Base-by-base conservation (phyloP, 2,113 vertebrate genomes). In the Aphyosemion australe region DNA sequence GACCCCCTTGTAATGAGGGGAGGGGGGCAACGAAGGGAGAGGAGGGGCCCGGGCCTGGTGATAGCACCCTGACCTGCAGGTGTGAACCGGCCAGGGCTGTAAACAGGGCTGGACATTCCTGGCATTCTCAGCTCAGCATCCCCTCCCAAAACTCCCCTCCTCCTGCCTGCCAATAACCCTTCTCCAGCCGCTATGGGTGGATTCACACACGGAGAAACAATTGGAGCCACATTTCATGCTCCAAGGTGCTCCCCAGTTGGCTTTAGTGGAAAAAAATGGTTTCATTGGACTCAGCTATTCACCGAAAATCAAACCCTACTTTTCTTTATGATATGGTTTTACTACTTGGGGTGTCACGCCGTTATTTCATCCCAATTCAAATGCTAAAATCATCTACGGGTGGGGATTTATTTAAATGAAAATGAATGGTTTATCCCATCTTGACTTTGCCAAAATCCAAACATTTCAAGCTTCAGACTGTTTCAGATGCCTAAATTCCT, bases 1-100 rank as follows among this genome's bases (percentile, higher is more conserved):
- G 93, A 93, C 91, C 93, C 92, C 88, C 84, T 88, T 93, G 93
- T 93, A 93, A 93, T 93, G 91, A 93, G 89, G 83, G 87, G 84
- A 88, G 84, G 85, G 86, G 85, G 84, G 70, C 65, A 83, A 13
- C 9, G 70, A 74, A 79, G 76, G 72, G 81, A 77, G 79, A 72
- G 89, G 85, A 81, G 85, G 84, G 85, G 76, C 69, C 41, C 8
- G 58, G 71, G 78, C 78, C 78, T 80, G 85, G 88, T 91, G 93
- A 92, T 91, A 92, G 92, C 91, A 89, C 91, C 91, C 87, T 93
- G 93, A 93, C 93, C 93, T 93, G 90, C 92, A 93, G 91, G 92
- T 93, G 93, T 93, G 91, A 93, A 92, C 87, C 84, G 56, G 87
- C 90, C 88, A 74, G 47, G 83, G 87, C 85, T 89, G 91, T 92